These are phyloP conservation scores for Cardiocondyla obscurior DNA, from an alignment of 1,140 invertebrate genomes.

Conservation along the genomic window DNA sequence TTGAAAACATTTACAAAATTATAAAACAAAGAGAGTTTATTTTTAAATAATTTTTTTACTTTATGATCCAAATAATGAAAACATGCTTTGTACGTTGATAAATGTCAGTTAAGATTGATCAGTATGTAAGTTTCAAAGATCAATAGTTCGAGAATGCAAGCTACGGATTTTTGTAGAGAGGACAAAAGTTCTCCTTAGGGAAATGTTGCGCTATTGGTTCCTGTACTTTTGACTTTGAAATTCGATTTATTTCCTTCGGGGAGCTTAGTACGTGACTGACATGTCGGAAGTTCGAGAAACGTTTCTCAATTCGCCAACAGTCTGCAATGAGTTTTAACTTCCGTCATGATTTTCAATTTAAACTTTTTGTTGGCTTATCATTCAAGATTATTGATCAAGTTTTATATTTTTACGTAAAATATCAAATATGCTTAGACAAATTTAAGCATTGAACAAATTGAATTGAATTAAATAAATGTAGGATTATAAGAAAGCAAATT, in stretches of 20 bases:
- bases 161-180: not conserved
- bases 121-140: not conserved
- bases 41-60: not conserved
- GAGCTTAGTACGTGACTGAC: conserved; percentile 31
- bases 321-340: not conserved
- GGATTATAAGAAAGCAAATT: not conserved
- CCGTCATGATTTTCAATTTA: too few species aligned
- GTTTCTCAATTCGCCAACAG: too few species aligned
- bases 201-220: conserved; percentile 16
- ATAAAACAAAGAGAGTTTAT: too few species aligned
- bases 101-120: not conserved
- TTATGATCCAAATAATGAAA: not conserved
- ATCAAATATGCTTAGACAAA: not conserved
- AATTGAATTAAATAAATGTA: conserved; percentile 11
- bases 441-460: not conserved
- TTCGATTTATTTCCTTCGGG: conserved; percentile 36
- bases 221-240: conserved; percentile 40
- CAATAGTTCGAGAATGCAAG: not conserved
- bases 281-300: not conserved
- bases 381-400: not conserved
- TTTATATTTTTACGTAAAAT: not conserved
- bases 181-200: not conserved
- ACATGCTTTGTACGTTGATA: not conserved
- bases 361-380: not conserved
- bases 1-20: not conserved